These are phyloP conservation scores for Brienomyrus brachyistius DNA, from an alignment of 2,113 vertebrate species.

Conservation along the genomic window DNA sequence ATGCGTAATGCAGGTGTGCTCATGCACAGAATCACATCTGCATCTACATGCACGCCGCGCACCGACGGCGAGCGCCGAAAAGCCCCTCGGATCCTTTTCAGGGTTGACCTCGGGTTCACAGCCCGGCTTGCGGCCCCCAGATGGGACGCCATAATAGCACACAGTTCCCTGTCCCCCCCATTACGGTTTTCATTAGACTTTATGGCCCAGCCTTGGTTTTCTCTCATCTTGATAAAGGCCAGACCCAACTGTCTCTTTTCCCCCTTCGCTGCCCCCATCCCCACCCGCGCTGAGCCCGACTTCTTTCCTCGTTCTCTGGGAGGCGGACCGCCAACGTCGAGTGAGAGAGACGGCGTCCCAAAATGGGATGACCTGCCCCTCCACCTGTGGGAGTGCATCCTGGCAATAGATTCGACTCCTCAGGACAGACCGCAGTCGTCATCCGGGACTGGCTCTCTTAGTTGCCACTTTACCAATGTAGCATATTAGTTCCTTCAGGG, in stretches of 20 bases:
- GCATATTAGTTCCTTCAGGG: neutral
- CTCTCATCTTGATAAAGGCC: constrained; percentile 73
- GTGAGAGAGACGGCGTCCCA: neutral
- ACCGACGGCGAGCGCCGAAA: neutral
- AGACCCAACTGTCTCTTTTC: constrained; percentile 52
- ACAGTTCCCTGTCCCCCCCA: constrained; percentile 57
- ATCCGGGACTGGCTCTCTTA: neutral
- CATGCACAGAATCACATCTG: neutral
- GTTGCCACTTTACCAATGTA: neutral
- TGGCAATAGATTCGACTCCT: neutral
- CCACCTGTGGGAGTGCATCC: neutral
- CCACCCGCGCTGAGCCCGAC: neutral
- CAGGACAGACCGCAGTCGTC: neutral
- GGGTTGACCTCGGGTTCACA: constrained; percentile 1
- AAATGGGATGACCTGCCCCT: neutral
- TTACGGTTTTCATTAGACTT: constrained; percentile 79
- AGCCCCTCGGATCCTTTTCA: neutral
- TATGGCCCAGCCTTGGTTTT: constrained; percentile 67
- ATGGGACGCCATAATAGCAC: constrained; percentile 76
- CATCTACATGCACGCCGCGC: neutral
- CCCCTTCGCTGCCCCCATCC: constrained; percentile 26
- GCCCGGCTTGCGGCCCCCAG: constrained; percentile 58
- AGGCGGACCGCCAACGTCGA: neutral
- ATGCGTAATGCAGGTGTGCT: neutral
- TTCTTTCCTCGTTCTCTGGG: neutral